Base-by-base conservation (phyloP, 2,113 vertebrate genomes). In the Antechinus flavipes region DNA sequence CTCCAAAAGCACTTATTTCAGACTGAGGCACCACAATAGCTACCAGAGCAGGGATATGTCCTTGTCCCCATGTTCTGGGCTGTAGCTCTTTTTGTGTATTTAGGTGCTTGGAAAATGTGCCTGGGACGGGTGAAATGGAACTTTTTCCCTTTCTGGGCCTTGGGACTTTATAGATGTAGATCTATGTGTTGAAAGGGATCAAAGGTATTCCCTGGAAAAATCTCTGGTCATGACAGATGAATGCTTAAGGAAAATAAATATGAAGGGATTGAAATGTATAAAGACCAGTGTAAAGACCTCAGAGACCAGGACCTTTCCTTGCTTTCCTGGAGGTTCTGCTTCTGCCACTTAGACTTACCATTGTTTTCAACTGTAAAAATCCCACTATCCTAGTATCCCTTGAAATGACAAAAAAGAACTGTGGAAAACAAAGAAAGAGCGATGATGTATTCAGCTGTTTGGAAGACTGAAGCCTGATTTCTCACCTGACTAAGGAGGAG, bases 191-290 rank as follows among this genome's bases (percentile, higher is more conserved):
- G 16, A 68, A n/a, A 30, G 27, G 35, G 16, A 5, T 6, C 16
- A 5, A 76, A 35, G 68, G 8, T n/a, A 6, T 42, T 84, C n/a
- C n/a, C n/a, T 42, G 68, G 68, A 14, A 68, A 68, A 35, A 30
- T 98, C 99, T 99, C 96, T 61, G 42, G 53, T 49, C 7, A 12
- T 89, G 47, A 49, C 19, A 90, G n/a, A 84, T 93, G n/a, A 52
- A 92, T 56, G 10, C 14, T 11, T 68, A 61, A 27, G 30, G 91
- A 26, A 92, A 7, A 54, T 91, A 27, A 76, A 93, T 6, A 30
- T 94, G 56, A 91, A 76, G 46, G 46, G 12, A 19, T 0, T 68
- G 47, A n/a, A 42, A 26, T 35, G 7, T 49, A 95, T 93, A 91
- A 26, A 89, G 49, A 76, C 89, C 19, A 52, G 19, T 58, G 94